Base-by-base conservation (phyloP, 2,113 vertebrate genomes). In the Tringa solitaria region DNA sequence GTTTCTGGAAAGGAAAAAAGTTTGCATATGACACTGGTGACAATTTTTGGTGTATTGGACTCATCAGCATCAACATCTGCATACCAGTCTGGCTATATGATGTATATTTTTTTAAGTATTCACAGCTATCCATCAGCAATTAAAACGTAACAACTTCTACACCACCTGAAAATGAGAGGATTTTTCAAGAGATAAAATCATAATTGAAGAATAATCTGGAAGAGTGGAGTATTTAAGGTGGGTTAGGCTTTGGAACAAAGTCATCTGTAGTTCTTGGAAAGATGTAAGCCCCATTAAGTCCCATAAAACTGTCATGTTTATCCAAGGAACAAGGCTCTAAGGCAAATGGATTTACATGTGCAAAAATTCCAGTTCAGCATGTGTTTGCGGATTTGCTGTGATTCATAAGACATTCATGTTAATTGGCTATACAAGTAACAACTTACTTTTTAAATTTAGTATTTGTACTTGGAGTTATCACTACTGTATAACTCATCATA, bases 401-500 rank as follows among this genome's bases (percentile, higher is more conserved):
- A 96, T 90, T 94, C 90, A 95, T 76, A 75, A 94, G 72, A 59
- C 56, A 56, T 94, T 92, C 80, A 84, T 87, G 80, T 86, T 93
- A 93, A 92, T 67, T 96, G 1, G 33, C 51, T 94, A 56, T 27
- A 90, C 76, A 96, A 94, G 92, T 87, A 91, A 95, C 65, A 93
- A 86, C 68, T 78, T 88, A 75, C 3, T 74, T 92, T 89, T 95
- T 89, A 93, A 89, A 93, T 88, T 84, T 80, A 91, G 43, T 51
- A 88, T 93, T 94, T 91, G 57, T 93, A 81, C 87, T 95, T 95
- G 70, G 68, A 93, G 56, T 90, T 94, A 92, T 92, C 83, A 93
- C 90, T 95, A 85, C 90, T 70, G 82, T 91, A 22, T 37, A 95
- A 91, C 61, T 91, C 78, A 83, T 83, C 53, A 63, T 51, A 60